Evolutionary conservation across 2,797 vertebrate species (phyloP).

Genomic region (Sebastes matsubarae): DNA sequence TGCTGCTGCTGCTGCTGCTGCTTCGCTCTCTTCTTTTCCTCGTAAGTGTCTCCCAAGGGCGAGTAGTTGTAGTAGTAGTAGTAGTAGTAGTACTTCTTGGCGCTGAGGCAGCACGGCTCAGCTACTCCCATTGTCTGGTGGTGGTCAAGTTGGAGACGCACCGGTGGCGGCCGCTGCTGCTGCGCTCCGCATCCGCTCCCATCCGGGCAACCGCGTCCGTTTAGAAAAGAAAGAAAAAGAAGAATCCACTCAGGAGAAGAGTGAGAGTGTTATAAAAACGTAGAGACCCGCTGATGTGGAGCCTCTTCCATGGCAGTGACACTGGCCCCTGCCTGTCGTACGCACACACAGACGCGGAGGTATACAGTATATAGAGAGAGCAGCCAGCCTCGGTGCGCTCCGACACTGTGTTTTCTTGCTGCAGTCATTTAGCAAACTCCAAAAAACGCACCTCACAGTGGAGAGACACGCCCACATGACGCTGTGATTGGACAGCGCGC

Average conservation of each 20-base stretch:
- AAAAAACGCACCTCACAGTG: constrained; percentile 78
- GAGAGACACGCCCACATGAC: constrained; percentile 74
- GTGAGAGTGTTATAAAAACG: constrained; percentile 10
- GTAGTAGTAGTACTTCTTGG: constrained; percentile 61
- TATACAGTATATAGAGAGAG: background rate
- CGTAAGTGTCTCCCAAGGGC: constrained; percentile 79
- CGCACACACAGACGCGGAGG: constrained; percentile 8
- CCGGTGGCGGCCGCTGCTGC: constrained; percentile 55
- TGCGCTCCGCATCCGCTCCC: constrained; percentile 61
- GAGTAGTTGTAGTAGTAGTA: constrained; percentile 79
- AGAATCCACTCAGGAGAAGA: background rate
- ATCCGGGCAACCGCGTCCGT: constrained; percentile 43
- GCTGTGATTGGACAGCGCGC: constrained; percentile 70
- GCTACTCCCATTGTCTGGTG: constrained; percentile 91
- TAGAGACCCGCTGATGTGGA: constrained; percentile 25
- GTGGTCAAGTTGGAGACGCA: constrained; percentile 78
- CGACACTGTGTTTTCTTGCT: constrained; percentile 88
- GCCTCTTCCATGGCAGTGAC: constrained; percentile 51
- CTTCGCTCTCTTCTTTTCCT: constrained; percentile 22
- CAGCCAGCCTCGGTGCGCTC: constrained; percentile 75
- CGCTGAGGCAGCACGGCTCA: constrained; percentile 85
- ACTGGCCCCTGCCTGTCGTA: constrained; percentile 21
- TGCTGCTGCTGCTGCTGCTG: constrained; percentile 18
- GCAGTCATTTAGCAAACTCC: constrained; percentile 99
- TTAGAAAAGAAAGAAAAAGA: background rate